A percentile compares a stretch with the other conserved stretches of the same genome.
Conservation (phyloP, 2,888 invertebrate genomes). For the Tipula vernalis region DNA sequence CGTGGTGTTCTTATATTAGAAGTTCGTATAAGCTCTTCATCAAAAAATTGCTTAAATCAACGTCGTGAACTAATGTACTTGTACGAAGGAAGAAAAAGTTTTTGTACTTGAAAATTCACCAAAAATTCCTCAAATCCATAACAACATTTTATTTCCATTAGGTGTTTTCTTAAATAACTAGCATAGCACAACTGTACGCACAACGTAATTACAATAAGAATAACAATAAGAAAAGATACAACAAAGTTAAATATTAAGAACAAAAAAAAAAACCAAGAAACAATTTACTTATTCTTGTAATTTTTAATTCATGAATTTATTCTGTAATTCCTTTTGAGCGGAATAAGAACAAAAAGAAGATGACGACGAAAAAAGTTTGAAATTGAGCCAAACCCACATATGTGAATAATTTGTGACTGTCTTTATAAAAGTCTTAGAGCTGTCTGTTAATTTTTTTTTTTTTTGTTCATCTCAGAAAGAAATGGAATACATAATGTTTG, state of each 20-base stretch:
- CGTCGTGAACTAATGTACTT: no score
- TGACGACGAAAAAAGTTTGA: not conserved
- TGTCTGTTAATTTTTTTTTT: not conserved
- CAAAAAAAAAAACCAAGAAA: not conserved
- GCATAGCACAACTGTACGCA: no score
- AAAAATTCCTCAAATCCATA: no score
- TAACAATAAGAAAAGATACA: not conserved
- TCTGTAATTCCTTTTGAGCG: not conserved
- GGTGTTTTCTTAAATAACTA: no score
- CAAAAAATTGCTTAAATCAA: no score
- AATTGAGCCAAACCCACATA: not conserved
- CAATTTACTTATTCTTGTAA: not conserved
- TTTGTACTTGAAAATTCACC: no score
- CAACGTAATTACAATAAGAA: not conserved
- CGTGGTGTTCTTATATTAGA: no score
- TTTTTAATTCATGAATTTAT: not conserved
- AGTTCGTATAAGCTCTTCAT: no score
- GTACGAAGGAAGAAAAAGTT: no score
- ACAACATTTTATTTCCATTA: no score
- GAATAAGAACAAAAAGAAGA: not conserved
- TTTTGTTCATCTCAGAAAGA: not conserved
- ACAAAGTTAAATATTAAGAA: not conserved
- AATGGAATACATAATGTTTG: not conserved
- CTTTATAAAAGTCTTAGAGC: not conserved
- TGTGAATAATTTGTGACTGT: slow-evolving; percentile 4